Evolutionary conservation across 2,797 vertebrate species (phyloP), one percentile per base, ranked within the genome.

Genomic region (Cetoscarus ocellatus): DNA sequence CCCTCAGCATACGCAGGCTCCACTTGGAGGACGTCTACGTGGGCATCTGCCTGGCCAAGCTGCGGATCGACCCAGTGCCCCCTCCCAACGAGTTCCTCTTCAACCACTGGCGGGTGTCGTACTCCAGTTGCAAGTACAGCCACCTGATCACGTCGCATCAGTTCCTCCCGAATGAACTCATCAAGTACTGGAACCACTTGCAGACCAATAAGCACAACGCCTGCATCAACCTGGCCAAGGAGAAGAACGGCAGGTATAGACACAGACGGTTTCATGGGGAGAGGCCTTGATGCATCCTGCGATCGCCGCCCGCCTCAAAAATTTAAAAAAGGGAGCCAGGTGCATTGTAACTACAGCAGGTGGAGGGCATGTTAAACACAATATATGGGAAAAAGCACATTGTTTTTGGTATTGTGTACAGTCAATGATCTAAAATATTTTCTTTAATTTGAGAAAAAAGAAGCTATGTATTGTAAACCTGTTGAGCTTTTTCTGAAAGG

Each of bases 81-180:
- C 98, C 98, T 2, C 98, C 98, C 85, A 99, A 99, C 0, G 98
- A 99, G 89, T 99, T 99, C 87, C 96, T 99, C 82, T 99, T 99
- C 92, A 99, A 99, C 93, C 98, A 99, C 85, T 99, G 98, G 98
- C 93, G 98, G 84, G 98, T 99, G 88, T 99, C 98, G 74, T 99
- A 99, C 85, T 99, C 98, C 89, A 98, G 97, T 92, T 99, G 98
- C 92, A 99, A 99, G 95, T 99, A 99, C 90, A 99, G 98, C 87
- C 98, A 99, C 93, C 94, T 99, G 80, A 99, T 99, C 94, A 99
- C 98, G 75, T 99, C 98, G 70, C 98, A 99, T 93, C 98, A 99
- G 95, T 99, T 99, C 92, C 96, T 97, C 62, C 98, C 98, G 57
- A 96, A 94, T 7, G 98, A 99, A 92, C 96, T 99, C 87, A 91